Conservation (phyloP, 53 echinoderm and acorn worm species). For the Holothuria scabra region DNA sequence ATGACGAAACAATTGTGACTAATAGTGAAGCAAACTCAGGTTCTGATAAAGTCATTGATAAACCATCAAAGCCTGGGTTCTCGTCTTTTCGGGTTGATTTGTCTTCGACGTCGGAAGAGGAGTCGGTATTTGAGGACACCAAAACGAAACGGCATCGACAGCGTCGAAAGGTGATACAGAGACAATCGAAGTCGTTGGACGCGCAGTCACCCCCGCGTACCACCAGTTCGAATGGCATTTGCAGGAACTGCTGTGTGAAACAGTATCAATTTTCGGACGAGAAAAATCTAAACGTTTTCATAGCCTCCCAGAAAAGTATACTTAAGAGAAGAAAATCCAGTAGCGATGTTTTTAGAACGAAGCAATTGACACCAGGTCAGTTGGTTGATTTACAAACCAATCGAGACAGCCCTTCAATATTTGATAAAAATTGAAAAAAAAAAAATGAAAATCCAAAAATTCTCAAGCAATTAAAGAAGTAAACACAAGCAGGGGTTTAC, state of each 20-base stretch:
- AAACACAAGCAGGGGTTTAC: too few species aligned
- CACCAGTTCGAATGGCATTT: background rate
- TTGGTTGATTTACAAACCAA: conserved; percentile 11
- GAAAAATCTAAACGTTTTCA: background rate
- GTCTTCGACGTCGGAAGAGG: background rate
- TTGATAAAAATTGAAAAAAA: background rate
- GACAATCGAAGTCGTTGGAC: background rate
- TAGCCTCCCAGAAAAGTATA: conserved; percentile 30
- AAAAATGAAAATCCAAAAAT: too few species aligned
- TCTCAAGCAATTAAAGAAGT: too few species aligned
- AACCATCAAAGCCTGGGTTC: background rate
- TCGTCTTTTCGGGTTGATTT: background rate
- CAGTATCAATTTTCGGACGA: background rate
- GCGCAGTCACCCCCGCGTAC: background rate
- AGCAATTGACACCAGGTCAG: conserved; percentile 19
- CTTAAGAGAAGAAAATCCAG: conserved; percentile 27
- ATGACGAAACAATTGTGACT: too few species aligned
- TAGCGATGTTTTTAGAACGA: conserved; percentile 20
- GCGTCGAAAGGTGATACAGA: background rate
- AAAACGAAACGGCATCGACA: background rate
- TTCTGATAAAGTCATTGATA: too few species aligned
- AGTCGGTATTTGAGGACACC: background rate
- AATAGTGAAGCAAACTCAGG: too few species aligned
- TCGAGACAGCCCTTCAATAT: background rate
- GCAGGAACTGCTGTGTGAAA: conserved; percentile 12